phyloP scores from a whole-genome alignment of 2,888 invertebrate genomes.

The Erynnis tages region DNA sequence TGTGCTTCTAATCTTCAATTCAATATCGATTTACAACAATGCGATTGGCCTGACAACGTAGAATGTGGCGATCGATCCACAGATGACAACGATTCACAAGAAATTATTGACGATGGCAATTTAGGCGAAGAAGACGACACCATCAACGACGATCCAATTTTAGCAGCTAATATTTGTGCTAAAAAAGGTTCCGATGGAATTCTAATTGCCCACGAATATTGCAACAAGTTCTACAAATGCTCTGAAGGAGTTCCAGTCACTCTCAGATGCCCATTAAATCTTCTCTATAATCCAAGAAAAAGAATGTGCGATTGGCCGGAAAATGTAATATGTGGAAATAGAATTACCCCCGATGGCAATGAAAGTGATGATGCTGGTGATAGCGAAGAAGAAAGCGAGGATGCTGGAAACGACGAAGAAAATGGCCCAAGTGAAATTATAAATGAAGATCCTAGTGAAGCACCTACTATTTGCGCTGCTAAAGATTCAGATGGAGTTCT shows the following conservation, averaged over 20 bases:
- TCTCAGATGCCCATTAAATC: slow-evolving; percentile 35
- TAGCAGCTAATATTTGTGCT: slow-evolving; percentile 39
- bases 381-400: not conserved
- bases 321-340: slow-evolving; percentile 41
- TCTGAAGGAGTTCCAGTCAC: slow-evolving; percentile 35
- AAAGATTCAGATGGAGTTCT: slow-evolving; percentile 39
- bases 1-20: slow-evolving; percentile 43
- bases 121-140: slow-evolving; percentile 17
- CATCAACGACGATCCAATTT: slow-evolving; percentile 27
- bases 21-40: slow-evolving; percentile 40
- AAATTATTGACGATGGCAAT: slow-evolving; percentile 30
- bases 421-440: slow-evolving; percentile 23
- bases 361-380: not conserved
- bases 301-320: slow-evolving; percentile 45
- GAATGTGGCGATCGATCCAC: slow-evolving; percentile 45
- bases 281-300: slow-evolving; percentile 40
- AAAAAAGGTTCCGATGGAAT: slow-evolving; percentile 39
- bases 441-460: slow-evolving; percentile 36
- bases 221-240: slow-evolving; percentile 47
- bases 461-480: slow-evolving; percentile 39
- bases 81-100: slow-evolving; percentile 16
- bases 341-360: slow-evolving; percentile 32
- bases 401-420: slow-evolving; percentile 24
- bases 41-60: slow-evolving; percentile 50
- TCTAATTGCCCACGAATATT: slow-evolving; percentile 47